A percentile compares a stretch with the other conserved stretches of the same genome.
Conservation (phyloP, 2,113 vertebrate species). For the Capra hircus region DNA sequence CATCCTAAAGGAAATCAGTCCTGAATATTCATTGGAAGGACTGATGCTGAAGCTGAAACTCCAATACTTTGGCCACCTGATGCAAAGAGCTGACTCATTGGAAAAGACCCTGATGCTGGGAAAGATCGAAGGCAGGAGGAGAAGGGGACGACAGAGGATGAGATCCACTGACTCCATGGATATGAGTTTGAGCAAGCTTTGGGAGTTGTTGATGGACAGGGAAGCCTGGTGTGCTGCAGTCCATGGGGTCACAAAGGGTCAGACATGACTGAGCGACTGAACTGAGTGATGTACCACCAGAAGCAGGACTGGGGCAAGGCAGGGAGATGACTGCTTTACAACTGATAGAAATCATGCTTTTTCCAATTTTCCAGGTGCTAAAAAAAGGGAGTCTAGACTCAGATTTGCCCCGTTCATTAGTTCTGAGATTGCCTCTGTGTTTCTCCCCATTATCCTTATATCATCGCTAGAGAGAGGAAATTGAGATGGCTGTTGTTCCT, state of each 20-base stretch:
- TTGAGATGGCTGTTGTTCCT: background rate
- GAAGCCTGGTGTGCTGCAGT: background rate
- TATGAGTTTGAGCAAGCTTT: background rate
- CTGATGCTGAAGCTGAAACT: background rate
- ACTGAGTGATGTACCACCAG: background rate
- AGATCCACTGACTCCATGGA: background rate
- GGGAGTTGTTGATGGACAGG: background rate
- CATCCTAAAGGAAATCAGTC: background rate
- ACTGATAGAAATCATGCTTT: background rate
- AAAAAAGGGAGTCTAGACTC: background rate
- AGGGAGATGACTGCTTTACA: background rate
- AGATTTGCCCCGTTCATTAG: background rate
- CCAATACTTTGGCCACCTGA: background rate
- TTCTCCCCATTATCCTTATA: background rate
- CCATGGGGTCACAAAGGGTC: background rate
- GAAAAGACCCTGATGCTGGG: background rate
- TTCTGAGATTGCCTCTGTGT: background rate
- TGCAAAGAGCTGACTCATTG: background rate
- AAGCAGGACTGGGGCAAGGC: background rate
- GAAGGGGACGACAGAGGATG: background rate
- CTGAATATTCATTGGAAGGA: background rate
- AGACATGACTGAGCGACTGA: background rate
- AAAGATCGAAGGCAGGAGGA: background rate
- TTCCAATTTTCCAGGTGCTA: background rate
- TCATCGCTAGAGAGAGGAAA: background rate